A percentile compares a stretch with the other conserved stretches of the same genome.
phyloP scores from a whole-genome alignment of 2,113 vertebrate species.

The Bos javanicus region DNA sequence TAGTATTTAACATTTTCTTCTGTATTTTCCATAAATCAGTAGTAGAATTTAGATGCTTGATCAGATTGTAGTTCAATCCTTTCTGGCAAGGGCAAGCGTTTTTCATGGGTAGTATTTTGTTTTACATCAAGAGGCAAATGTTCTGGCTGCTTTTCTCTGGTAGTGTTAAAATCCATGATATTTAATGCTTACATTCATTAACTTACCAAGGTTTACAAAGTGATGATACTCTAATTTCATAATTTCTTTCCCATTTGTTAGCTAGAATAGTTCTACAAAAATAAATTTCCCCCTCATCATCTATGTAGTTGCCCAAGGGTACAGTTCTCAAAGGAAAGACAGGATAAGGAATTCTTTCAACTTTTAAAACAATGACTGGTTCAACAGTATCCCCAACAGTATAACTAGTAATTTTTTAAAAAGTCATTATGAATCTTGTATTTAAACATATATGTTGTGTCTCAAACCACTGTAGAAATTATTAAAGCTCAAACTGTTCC shows the following conservation, averaged over 20 bases:
- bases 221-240: not conserved
- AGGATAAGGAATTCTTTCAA: not conserved
- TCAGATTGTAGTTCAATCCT: not conserved
- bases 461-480: not conserved
- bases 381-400: not conserved
- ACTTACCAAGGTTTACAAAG: not conserved
- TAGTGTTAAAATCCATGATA: not conserved
- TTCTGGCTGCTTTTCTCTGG: not conserved
- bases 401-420: not conserved
- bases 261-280: not conserved
- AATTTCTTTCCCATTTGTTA: not conserved
- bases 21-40: not conserved
- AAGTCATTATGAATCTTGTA: not conserved
- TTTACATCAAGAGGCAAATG: not conserved
- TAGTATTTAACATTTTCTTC: constrained; percentile 21
- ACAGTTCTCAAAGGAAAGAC: not conserved
- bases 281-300: not conserved
- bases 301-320: not conserved
- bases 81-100: not conserved
- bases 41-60: not conserved
- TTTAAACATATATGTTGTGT: not conserved
- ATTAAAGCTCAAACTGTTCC: not conserved
- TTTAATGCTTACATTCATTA: not conserved
- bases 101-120: not conserved
- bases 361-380: not conserved